phyloP scores from a whole-genome alignment of 2,113 vertebrate species.

The Sus scrofa region DNA sequence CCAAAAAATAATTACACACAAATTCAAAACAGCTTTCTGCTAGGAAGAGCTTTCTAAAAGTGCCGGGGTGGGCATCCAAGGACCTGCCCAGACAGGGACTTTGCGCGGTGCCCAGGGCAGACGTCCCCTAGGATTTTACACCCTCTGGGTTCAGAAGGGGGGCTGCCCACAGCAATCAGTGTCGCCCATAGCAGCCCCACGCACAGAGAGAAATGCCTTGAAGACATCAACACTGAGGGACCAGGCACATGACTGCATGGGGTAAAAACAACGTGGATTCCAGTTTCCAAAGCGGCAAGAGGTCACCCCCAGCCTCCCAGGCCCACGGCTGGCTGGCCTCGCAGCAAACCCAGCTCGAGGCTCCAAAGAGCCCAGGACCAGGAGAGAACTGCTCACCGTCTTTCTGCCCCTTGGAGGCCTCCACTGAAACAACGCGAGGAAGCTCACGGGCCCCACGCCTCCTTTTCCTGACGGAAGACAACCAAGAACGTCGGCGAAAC shows the following conservation, averaged over 20 bases:
- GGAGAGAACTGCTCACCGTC: neutral
- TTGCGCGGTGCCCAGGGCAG: neutral
- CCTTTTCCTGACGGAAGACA: constrained; percentile 31
- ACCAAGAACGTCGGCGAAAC: constrained; percentile 3
- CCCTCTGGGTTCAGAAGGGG: constrained; percentile 26
- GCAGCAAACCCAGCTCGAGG: constrained; percentile 53
- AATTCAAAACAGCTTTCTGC: constrained; percentile 58
- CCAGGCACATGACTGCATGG: constrained; percentile 27
- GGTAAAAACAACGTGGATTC: constrained; percentile 63
- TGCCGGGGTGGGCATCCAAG: constrained; percentile 3
- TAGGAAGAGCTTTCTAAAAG: constrained; percentile 66
- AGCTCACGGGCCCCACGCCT: neutral
- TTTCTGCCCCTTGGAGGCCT: constrained; percentile 34
- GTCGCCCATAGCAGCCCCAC: constrained; percentile 10
- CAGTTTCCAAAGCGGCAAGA: constrained; percentile 53
- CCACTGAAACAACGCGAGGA: constrained; percentile 27
- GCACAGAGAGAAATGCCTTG: constrained; percentile 51
- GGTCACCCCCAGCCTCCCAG: constrained; percentile 31
- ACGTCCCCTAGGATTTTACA: constrained; percentile 24
- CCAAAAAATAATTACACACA: constrained; percentile 74
- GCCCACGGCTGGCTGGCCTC: constrained; percentile 25
- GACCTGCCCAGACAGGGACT: neutral
- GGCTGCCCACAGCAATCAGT: constrained; percentile 35
- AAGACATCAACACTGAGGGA: constrained; percentile 63
- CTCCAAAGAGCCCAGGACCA: constrained; percentile 53